Conservation (phyloP, 2,888 invertebrate genomes). For the Caenorhabditis virilis region DNA sequence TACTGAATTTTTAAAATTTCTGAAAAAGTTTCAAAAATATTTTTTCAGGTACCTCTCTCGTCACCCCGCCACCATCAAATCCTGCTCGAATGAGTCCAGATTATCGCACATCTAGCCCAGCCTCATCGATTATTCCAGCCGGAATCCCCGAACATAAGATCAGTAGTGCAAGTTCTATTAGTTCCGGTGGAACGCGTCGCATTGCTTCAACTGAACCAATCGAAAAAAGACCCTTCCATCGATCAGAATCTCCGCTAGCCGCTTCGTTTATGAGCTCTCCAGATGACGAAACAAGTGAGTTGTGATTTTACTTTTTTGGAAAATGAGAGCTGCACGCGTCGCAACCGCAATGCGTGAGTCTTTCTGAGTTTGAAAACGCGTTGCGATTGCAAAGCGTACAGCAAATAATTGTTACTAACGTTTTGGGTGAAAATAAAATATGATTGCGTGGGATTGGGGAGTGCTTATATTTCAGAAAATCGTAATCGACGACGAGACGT, state of each 20-base stretch:
- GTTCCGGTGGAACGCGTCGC: slow-evolving; percentile 27
- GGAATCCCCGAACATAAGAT: slow-evolving; percentile 16
- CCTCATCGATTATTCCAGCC: neutral
- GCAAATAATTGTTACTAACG: neutral
- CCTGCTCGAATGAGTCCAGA: slow-evolving; percentile 30
- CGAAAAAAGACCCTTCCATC: neutral
- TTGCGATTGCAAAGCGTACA: neutral
- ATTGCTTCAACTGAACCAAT: slow-evolving; percentile 9
- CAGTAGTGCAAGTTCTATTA: slow-evolving; percentile 24
- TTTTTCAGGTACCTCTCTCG: slow-evolving; percentile 35
- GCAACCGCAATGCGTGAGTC: too few species aligned
- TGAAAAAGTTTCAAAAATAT: too few species aligned
- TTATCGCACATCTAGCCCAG: slow-evolving; percentile 16
- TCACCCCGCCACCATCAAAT: slow-evolving; percentile 43
- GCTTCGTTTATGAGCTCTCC: slow-evolving; percentile 64
- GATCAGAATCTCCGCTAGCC: slow-evolving; percentile 37
- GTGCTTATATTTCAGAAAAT: slow-evolving; percentile 22
- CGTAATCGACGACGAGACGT: slow-evolving; percentile 27
- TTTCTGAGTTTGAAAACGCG: neutral
- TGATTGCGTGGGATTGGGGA: too few species aligned
- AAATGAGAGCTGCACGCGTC: too few species aligned
- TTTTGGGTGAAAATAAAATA: neutral
- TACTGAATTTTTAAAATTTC: too few species aligned
- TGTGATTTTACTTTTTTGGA: neutral
- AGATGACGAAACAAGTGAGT: slow-evolving; percentile 65